Evolutionary conservation across 2,113 vertebrate genomes (phyloP), one percentile per base, ranked within the genome.

Genomic region (Phoxinus phoxinus): DNA sequence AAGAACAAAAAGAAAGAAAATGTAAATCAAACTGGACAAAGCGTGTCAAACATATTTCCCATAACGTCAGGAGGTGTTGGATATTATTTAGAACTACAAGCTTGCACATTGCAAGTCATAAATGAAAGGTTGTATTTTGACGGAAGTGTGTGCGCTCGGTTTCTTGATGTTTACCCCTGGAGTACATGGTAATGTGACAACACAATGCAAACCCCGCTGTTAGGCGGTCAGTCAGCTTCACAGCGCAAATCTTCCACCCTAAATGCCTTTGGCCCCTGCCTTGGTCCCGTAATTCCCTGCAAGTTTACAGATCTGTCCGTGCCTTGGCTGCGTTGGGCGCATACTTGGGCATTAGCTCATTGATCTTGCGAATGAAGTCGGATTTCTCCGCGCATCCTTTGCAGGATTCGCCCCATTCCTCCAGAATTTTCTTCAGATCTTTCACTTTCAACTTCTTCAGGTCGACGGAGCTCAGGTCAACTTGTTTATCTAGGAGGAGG

Each of bases 381-480:
- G 96, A 96, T 86, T 99, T 99, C 73, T 99, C 98, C 0, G 96
- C 98, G 1, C 98, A 99, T 90, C 98, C 97, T 93, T 99, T 99
- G 92, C 98, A 99, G 0, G 94, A 94, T 91, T 99, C 98, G 17
- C 95, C 98, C 98, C 98, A 99, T 82, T 98, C 97, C n/a, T 99
- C 98, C 78, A 99, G 91, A 63, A 99, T 97, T 92, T 98, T 98
- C 93, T 98, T 98, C 90, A 99, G 93, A 90, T 99, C 98, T 91
- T 97, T 98, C 44, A 99, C 98, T 56, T 96, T 95, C 41, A 99
- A 95, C 90, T 98, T 99, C 92, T 98, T 99, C 89, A 99, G 94
- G 90, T 99, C 97, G 85, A 97, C 97, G 0, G 96, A 95, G 93
- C 95, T 97, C 86, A 99, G 92, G 91, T 99, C 98, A 86, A 99